Evolutionary conservation across 2,888 invertebrate species (phyloP).

Genomic region (Hemicrepidius hirtus): DNA sequence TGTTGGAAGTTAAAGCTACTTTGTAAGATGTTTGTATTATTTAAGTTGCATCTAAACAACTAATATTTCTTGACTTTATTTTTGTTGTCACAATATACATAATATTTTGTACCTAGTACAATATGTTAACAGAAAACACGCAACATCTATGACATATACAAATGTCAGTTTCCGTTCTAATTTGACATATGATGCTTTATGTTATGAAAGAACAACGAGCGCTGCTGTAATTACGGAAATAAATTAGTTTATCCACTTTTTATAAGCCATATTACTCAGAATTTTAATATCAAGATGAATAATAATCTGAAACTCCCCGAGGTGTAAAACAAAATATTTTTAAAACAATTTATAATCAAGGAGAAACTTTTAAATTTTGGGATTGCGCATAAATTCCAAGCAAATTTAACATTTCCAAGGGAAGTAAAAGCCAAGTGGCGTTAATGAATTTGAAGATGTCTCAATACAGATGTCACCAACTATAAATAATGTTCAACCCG

Average conservation of each 20-base stretch:
- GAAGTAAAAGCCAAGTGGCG: slow-evolving; percentile 1
- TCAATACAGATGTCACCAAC: slow-evolving; percentile 30
- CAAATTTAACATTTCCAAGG: background rate
- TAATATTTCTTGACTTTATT: background rate
- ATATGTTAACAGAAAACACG: background rate
- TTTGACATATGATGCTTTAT: background rate
- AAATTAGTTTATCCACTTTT: too few relatives aligned
- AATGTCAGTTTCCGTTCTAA: slow-evolving; percentile 1
- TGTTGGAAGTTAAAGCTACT: too few relatives aligned
- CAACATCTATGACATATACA: slow-evolving; percentile 5
- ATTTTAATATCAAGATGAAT: too few relatives aligned
- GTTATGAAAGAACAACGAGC: too few relatives aligned
- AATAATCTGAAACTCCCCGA: too few relatives aligned
- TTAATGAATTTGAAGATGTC: slow-evolving; percentile 25
- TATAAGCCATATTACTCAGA: too few relatives aligned
- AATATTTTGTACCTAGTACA: background rate
- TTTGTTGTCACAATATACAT: background rate
- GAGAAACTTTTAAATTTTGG: background rate
- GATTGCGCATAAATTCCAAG: background rate
- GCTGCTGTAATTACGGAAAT: too few relatives aligned
- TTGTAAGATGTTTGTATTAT: too few relatives aligned
- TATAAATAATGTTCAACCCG: slow-evolving; percentile 25
- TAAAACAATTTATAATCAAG: background rate
- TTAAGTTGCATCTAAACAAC: too few relatives aligned
- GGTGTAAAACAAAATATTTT: too few relatives aligned